Evolutionary conservation across 2,113 vertebrate genomes (phyloP).

Genomic region (Hiodon alosoides): DNA sequence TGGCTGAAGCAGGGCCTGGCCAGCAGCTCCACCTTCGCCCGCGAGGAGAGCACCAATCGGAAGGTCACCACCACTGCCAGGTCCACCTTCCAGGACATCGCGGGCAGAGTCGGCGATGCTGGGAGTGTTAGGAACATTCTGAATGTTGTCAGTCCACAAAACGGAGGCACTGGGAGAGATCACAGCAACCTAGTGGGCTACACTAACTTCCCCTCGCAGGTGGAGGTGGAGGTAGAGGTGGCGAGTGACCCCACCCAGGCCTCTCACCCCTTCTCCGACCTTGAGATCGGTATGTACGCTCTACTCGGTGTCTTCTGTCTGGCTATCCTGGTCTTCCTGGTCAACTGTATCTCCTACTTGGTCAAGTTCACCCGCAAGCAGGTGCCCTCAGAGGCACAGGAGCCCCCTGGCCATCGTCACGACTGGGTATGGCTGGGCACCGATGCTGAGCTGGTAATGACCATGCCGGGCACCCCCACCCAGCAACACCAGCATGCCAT

Average conservation of each 20-base stretch:
- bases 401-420: conserved; percentile 77
- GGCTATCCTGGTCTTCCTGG: conserved; percentile 86
- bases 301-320: conserved; percentile 86
- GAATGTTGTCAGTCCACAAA: conserved; percentile 36
- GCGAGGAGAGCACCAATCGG: conserved; percentile 57
- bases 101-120: conserved; percentile 37
- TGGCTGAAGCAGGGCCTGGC: conserved; percentile 43
- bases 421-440: conserved; percentile 90
- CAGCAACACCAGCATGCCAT: conserved; percentile 68
- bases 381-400: conserved; percentile 69
- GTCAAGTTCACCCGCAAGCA: conserved; percentile 83
- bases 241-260: conserved; percentile 59
- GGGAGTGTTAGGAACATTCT: conserved; percentile 40
- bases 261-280: conserved; percentile 73
- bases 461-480: conserved; percentile 62
- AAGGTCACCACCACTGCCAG: conserved; percentile 65
- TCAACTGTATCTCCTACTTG: conserved; percentile 81
- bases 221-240: conserved; percentile 50
- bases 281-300: conserved; percentile 93
- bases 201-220: conserved; percentile 72
- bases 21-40: conserved; percentile 60
- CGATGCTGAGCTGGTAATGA: conserved; percentile 79
- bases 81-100: conserved; percentile 55
- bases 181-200: conserved; percentile 73
- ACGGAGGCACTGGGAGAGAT: conserved; percentile 52